phyloP scores from a whole-genome alignment of 2,888 invertebrate genomes.

The Amphipoea oculea region DNA sequence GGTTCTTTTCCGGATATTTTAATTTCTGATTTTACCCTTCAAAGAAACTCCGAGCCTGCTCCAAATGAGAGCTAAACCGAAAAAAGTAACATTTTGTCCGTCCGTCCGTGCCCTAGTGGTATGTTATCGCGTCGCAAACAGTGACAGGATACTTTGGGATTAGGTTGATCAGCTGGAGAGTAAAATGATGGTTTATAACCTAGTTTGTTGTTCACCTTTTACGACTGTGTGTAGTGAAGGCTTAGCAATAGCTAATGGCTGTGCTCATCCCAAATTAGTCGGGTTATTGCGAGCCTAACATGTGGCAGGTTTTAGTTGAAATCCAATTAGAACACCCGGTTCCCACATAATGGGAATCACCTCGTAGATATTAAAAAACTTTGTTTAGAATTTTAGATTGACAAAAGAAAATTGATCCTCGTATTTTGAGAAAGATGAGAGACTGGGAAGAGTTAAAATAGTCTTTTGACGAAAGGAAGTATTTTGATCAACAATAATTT shows the following conservation, averaged over 20 bases:
- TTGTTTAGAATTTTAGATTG: conserved; percentile 22
- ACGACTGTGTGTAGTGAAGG: conserved; percentile 30
- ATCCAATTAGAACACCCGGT: conserved; percentile 65
- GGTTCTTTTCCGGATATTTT: background rate
- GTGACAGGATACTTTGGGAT: background rate
- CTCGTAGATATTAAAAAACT: conserved; percentile 36
- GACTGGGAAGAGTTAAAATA: background rate
- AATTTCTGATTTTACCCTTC: background rate
- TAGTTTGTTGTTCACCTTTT: background rate
- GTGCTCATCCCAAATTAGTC: conserved; percentile 75
- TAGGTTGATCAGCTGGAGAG: background rate
- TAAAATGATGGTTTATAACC: background rate
- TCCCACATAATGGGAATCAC: conserved; percentile 14
- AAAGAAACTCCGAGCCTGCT: background rate
- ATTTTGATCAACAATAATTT: background rate
- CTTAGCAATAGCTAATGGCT: conserved; percentile 68
- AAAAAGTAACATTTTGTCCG: background rate
- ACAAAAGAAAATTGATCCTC: background rate
- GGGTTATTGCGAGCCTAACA: conserved; percentile 72
- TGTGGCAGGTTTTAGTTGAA: conserved; percentile 70
- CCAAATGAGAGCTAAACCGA: background rate
- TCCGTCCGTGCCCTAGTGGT: background rate
- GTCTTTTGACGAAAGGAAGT: background rate
- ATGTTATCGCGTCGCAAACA: background rate
- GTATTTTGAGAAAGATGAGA: background rate